Base-by-base conservation (phyloP, 2,888 invertebrate species). In the Tridacna crocea region DNA sequence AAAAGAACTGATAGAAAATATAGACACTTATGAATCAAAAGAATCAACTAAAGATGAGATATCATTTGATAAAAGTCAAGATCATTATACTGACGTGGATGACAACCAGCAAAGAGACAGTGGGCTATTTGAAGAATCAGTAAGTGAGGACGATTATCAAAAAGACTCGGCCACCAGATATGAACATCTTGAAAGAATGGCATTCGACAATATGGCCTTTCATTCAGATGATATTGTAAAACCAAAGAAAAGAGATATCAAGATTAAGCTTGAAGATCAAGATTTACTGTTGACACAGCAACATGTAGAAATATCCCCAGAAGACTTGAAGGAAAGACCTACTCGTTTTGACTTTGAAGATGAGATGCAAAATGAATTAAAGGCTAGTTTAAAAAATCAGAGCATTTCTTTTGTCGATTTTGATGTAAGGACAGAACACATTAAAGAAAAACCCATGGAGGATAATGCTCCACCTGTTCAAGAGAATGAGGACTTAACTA, bases 181-280 rank as follows among this genome's bases (percentile, higher is more conserved):
- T 46, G 79, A 87, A 72, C 80, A 80, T 36, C 74, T 87, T 36
- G 75, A 87, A 76, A 88, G 88, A 55, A 88, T 94, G 95, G 95
- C 89, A 95, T 94, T 94, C 90, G 95, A 95, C 82, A 95, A 95
- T 84, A 93, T 93, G 80, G 95, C 90, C 4, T 95, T 95, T 90
- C 92, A 93, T 66, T 92, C 90, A 48, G 92, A 92, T 66, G 92
- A 84, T 58, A 76, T 61, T 78, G 84, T 76, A 10, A 79, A 80
- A 70, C 74, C 78, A 61, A 80, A 81, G 58, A 55, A 19, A 22
- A 60, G 66, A 27, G 72, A 60, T 36, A 22, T 24, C 0, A 22
- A 6, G 17, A n/a, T 60, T n/a, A 47, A 22, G 15, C 11, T 27
- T 58, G 26, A 76, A 22, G 66, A 51, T 24, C 48, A 0, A 27